phyloP scores from a whole-genome alignment of 2,888 invertebrate species.

The Tetheella fluctuosa region DNA sequence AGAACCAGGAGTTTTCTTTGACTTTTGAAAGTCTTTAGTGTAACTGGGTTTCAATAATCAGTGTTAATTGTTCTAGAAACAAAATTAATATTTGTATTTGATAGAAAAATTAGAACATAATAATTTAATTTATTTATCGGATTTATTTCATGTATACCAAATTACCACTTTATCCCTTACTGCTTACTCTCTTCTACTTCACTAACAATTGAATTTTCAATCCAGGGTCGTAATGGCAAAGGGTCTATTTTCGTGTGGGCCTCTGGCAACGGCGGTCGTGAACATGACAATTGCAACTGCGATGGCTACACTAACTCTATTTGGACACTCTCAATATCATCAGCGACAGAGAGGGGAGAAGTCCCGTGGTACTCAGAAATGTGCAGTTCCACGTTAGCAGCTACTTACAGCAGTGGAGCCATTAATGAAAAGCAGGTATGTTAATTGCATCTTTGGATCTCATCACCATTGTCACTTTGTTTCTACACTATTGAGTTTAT shows the following conservation, averaged over 20 bases:
- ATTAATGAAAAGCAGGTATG: constrained; percentile 92
- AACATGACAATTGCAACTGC: constrained; percentile 99
- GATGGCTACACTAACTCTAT: constrained; percentile 99
- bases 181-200: no score
- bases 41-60: no score
- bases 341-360: constrained; percentile 95
- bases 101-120: no score
- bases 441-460: neutral
- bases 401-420: constrained; percentile 98
- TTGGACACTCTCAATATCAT: constrained; percentile 98
- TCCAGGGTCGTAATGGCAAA: constrained; percentile 94
- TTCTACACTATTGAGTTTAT: no score
- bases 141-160: no score
- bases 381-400: constrained; percentile 98
- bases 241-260: constrained; percentile 99
- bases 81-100: no score
- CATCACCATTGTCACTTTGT: neutral
- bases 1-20: no score
- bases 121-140: no score
- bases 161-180: no score
- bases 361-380: constrained; percentile 99
- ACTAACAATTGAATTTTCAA: constrained; percentile 22
- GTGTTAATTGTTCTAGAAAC: no score
- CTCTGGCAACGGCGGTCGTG: constrained; percentile 98
- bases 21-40: no score